A percentile compares a stretch with the other conserved stretches of the same genome.
Evolutionary conservation across 2,888 invertebrate species (phyloP).

Genomic region (Drosophila falleni): DNA sequence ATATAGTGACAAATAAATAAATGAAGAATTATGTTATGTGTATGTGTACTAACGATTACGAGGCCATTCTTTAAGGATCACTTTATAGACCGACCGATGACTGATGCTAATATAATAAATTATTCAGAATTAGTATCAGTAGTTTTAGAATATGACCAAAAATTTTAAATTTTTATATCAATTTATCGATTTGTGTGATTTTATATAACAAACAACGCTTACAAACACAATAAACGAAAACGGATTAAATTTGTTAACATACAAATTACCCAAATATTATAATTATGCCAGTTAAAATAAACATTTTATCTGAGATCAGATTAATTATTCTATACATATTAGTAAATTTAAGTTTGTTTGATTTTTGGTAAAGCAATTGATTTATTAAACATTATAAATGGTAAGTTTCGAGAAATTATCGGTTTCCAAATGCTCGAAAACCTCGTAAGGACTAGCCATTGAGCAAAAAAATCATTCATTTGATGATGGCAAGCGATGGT

Average conservation of each 20-base stretch:
- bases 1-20: conserved; percentile 74
- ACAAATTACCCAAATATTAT: conserved; percentile 14
- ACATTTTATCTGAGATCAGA: conserved; percentile 14
- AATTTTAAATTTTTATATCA: conserved; percentile 52
- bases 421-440: too few species aligned
- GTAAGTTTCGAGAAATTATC: background rate
- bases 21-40: conserved; percentile 8
- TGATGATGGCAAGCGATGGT: too few species aligned
- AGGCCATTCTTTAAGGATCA: conserved; percentile 43
- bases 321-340: background rate
- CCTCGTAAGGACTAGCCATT: too few species aligned
- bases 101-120: conserved; percentile 44
- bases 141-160: conserved; percentile 52
- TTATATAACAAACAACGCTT: conserved; percentile 46
- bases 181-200: conserved; percentile 47
- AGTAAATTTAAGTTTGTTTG: background rate
- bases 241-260: conserved; percentile 43
- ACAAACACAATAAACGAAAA: conserved; percentile 39
- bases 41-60: conserved; percentile 21
- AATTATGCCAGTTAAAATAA: conserved; percentile 10
- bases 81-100: conserved; percentile 23
- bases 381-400: background rate
- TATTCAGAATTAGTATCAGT: conserved; percentile 39
- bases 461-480: too few species aligned
- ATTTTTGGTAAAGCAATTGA: background rate